Base-by-base conservation (phyloP, 2,888 invertebrate species). In the Cryptocephalus moraei region DNA sequence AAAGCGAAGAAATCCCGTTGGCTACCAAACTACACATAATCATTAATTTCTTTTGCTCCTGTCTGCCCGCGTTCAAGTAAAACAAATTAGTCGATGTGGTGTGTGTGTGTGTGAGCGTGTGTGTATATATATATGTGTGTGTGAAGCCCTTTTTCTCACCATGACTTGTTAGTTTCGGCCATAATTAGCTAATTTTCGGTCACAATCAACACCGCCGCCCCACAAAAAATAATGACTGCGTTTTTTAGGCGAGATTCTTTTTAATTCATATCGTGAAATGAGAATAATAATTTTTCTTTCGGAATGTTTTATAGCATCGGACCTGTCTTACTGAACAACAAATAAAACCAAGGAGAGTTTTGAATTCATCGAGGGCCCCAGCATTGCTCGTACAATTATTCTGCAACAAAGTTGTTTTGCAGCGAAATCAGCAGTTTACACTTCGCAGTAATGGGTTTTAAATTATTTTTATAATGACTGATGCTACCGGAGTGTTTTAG, bases 151-250 rank as follows among this genome's bases (percentile, higher is more conserved):
- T 52, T 53, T 53, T 52, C 52, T 50, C 54, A 51, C 49, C 51
- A 47, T 56, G 56, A 56, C 56, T 51, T 42, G 52, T 49, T 48
- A 43, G 46, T 55, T 56, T 51, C 47, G 42, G 39, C 50, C 48
- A 51, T 56, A 56, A 58, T 58, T 58, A 58, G 58, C 55, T 46
- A 56, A 53, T 54, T 53, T 53, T 50, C 52, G 49, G 49, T 54
- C 49, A 55, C 52, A 54, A 54, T 56, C 56, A 52, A 51, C 51
- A 49, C 50, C 46, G 50, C 51, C 36, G 36, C 11, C 12, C 11
- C 36, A 36, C 36, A 36, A 36, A 11, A 36, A 36, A 36, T 36
- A 36, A 36, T 36, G 36, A 36, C 36, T 2, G 36, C 12, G n/a
- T 36, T 36, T 36, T 36, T 36, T 36, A 22, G 6, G 22, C 22